Conservation (phyloP, 2,797 vertebrate species). For the Pogoniulus pusillus region DNA sequence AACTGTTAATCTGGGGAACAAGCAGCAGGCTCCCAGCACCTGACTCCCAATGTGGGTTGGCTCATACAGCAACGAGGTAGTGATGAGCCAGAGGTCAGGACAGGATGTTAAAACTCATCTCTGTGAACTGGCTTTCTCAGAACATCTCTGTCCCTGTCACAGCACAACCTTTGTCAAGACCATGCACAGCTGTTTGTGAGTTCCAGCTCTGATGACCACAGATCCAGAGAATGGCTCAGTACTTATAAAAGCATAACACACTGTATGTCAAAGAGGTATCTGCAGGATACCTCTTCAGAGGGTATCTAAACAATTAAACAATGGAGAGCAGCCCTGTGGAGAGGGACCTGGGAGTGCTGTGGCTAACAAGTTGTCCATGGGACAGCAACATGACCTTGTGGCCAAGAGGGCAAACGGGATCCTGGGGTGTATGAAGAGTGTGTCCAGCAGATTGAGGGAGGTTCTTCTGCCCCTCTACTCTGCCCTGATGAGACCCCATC, state of each 20-base stretch:
- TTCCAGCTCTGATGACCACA: neutral
- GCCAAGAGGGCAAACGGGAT: no score
- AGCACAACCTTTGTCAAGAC: neutral
- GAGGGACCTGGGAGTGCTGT: no score
- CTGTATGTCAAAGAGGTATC: neutral
- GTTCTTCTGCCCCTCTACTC: no score
- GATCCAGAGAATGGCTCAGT: neutral
- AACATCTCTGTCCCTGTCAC: neutral
- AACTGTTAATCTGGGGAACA: neutral
- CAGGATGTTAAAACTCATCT: neutral
- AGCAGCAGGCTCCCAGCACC: neutral
- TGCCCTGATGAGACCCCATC: no score
- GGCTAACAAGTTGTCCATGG: no score
- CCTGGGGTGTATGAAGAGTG: no score
- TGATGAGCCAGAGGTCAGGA: neutral
- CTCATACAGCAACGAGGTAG: neutral
- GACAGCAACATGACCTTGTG: no score
- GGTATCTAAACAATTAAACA: no score
- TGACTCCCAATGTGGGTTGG: rapidly evolving
- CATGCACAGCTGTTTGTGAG: neutral
- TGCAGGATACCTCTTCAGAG: neutral
- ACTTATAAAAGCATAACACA: neutral
- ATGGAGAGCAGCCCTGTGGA: no score
- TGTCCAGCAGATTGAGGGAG: no score
- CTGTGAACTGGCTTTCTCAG: neutral